Evolutionary conservation across 2,113 vertebrate species (phyloP).

Genomic region (Grammatotria lemairii): DNA sequence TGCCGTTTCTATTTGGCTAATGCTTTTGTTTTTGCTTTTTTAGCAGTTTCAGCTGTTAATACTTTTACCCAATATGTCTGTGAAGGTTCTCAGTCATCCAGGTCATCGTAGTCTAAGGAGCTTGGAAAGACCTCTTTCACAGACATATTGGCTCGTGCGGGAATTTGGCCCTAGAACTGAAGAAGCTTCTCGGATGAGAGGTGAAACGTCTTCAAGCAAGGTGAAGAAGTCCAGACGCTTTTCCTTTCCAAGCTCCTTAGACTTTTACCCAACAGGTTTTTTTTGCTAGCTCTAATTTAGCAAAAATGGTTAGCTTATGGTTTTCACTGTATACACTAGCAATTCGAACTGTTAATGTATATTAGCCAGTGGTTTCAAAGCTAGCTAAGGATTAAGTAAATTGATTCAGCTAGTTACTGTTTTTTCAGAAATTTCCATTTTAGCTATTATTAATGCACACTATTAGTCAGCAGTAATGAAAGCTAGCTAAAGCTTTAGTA

Average conservation of each 20-base stretch:
- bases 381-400: neutral
- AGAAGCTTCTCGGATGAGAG: neutral
- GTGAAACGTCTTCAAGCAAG: neutral
- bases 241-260: neutral
- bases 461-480: neutral
- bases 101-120: neutral
- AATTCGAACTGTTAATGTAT: neutral
- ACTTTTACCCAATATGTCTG: neutral
- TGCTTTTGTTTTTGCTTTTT: neutral
- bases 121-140: neutral
- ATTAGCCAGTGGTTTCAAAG: neutral
- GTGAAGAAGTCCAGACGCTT: neutral
- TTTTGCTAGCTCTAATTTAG: neutral
- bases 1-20: neutral
- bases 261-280: neutral
- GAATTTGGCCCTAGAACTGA: neutral
- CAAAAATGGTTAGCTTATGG: neutral
- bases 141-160: neutral
- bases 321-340: neutral
- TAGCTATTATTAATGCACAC: neutral
- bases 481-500: neutral
- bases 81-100: neutral
- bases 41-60: neutral
- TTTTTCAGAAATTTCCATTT: neutral
- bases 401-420: neutral